Base-by-base conservation (phyloP, 1,140 invertebrate genomes). In the Lethocerus indicus region DNA sequence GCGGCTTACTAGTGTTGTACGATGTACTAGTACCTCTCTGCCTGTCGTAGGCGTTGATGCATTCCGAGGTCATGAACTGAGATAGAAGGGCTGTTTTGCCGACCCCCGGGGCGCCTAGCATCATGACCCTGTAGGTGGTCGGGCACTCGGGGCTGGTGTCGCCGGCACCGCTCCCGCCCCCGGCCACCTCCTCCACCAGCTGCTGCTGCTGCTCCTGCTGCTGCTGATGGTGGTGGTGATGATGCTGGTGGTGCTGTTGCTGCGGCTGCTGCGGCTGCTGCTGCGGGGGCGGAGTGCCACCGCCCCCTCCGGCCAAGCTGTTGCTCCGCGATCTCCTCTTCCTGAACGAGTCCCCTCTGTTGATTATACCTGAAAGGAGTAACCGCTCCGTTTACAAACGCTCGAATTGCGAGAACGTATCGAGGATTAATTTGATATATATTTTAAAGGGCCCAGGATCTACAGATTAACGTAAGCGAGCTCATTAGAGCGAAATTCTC, bases 51-150 rank as follows among this genome's bases (percentile, higher is more conserved):
- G 87, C 85, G 61, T 91, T 92, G 60, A 92, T 91, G 60, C 87
- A 90, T 59, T 95, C 90, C 44, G 87, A 92, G 29, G 89, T 93
- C 73, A 89, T 85, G 61, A 94, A 94, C 68, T 95, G 90, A 54
- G 83, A 83, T 56, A 88, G 78, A 1, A 95, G 72, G 14, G 88
- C 79, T 1, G 89, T 85, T 66, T 93, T 94, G 18, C 90, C 90
- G 6, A 93, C 89, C 0, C 87, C 89, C 5, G 77, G 72, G 0
- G 83, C 76, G 0, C 90, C 90, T 4, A 93, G 64, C 66, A 94
- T 79, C 7, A 83, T 80, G 0, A 94, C 86, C 1, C 72, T 70
- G 64, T 84, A 84, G 28, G 66, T 68, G 20, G 59, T 56, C 51
- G 55, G 24, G 43, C 16, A 56, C 49, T 4, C 60, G 57, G 32